phyloP scores from a whole-genome alignment of 2,113 vertebrate genomes.

The Mellivora capensis region DNA sequence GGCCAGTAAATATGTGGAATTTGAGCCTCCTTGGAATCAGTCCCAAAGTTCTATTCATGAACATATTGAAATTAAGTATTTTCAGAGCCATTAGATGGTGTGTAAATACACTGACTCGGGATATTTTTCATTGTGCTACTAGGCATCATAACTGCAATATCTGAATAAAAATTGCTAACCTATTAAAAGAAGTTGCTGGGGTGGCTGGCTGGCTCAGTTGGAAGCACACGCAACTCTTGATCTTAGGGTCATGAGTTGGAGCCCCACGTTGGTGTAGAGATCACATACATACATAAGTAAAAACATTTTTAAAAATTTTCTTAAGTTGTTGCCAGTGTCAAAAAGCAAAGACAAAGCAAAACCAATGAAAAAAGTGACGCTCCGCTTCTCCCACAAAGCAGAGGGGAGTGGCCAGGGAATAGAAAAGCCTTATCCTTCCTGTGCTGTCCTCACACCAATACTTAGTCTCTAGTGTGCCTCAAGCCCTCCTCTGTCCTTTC shows the following conservation, averaged over 20 bases:
- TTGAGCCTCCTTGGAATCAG: background rate
- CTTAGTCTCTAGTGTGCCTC: background rate
- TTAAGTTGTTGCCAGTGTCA: background rate
- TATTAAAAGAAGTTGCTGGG: background rate
- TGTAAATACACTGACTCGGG: background rate
- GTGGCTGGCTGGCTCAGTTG: background rate
- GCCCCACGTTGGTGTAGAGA: background rate
- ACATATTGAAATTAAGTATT: background rate
- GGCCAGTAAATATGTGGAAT: background rate
- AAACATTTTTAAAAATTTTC: background rate
- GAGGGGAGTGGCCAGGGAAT: background rate
- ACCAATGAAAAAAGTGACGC: background rate
- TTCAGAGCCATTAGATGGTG: background rate
- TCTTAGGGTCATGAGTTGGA: background rate
- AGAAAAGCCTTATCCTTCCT: background rate
- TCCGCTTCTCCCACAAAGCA: background rate
- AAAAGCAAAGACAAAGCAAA: background rate
- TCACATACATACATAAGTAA: background rate
- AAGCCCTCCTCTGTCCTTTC: background rate
- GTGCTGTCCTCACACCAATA: background rate
- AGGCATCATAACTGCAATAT: background rate
- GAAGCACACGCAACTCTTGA: background rate
- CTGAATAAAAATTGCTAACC: constrained; percentile 15
- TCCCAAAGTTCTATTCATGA: background rate
- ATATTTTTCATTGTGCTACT: background rate